Percentiles rank a stretch among this genome's conserved stretches.
Evolutionary conservation across 2,797 vertebrate species (phyloP).

Genomic region (Menidia menidia): DNA sequence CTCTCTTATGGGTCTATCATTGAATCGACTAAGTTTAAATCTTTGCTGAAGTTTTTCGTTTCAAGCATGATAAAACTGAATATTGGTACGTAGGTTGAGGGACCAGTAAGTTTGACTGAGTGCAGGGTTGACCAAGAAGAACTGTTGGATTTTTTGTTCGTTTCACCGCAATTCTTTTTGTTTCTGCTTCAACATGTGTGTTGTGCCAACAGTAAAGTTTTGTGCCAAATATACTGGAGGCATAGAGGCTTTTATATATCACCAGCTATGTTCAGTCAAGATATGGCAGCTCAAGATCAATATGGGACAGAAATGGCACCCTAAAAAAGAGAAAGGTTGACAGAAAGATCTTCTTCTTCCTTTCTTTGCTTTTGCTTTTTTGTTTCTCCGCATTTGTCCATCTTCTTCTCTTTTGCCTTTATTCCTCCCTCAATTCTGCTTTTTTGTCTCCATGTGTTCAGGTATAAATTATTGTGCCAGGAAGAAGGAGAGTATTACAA

Average conservation of each 20-base stretch:
- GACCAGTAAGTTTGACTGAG: neutral
- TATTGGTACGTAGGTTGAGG: neutral
- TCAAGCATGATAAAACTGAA: neutral
- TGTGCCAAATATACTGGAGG: neutral
- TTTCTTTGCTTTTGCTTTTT: neutral
- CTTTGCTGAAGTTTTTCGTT: neutral
- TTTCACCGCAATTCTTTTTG: neutral
- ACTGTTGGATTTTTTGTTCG: neutral
- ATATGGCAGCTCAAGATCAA: neutral
- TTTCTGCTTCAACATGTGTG: neutral
- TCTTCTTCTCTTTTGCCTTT: neutral
- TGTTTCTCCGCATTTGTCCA: neutral
- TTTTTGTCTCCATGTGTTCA: slow-evolving; percentile 50
- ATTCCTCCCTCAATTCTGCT: neutral
- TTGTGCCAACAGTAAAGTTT: neutral
- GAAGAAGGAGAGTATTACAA: slow-evolving; percentile 99
- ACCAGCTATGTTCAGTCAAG: neutral
- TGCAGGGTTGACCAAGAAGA: neutral
- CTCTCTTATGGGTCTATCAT: neutral
- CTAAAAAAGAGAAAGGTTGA: neutral
- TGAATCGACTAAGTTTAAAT: neutral
- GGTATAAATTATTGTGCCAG: slow-evolving; percentile 96
- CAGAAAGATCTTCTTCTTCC: neutral
- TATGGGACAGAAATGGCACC: neutral
- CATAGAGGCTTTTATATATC: slow-evolving; percentile 6